Conservation (phyloP, 2,797 vertebrate genomes). For the Crenuchus spilurus region DNA sequence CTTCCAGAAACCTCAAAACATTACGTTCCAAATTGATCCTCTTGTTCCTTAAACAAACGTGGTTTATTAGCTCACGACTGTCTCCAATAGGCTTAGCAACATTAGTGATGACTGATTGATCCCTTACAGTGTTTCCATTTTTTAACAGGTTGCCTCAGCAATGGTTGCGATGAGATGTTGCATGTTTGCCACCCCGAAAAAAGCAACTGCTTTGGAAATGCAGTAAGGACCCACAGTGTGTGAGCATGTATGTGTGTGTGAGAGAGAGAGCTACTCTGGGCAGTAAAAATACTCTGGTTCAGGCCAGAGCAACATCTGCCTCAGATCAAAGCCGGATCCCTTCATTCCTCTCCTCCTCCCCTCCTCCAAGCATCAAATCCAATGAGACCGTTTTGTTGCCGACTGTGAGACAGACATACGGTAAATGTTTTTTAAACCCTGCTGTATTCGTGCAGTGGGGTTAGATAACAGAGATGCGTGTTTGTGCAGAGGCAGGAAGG, state of each 20-base stretch:
- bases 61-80: constrained; percentile 44
- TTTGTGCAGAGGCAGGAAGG: constrained; percentile 51
- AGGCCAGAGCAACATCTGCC: constrained; percentile 62
- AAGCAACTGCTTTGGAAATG: constrained; percentile 51
- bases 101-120: constrained; percentile 30
- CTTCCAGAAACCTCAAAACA: constrained; percentile 46
- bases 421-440: constrained; percentile 45
- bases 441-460: constrained; percentile 44
- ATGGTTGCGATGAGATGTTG: constrained; percentile 43
- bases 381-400: constrained; percentile 48
- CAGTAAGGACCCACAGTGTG: constrained; percentile 45
- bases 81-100: constrained; percentile 44
- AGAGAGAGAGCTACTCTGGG: constrained; percentile 25
- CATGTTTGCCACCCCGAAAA: constrained; percentile 45
- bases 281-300: constrained; percentile 33
- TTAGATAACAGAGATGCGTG: constrained; percentile 47
- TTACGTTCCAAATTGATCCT: constrained; percentile 45
- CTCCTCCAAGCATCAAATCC: constrained; percentile 44
- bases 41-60: constrained; percentile 54
- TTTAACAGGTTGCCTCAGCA: constrained; percentile 36
- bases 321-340: constrained; percentile 61
- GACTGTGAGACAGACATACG: constrained; percentile 41
- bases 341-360: constrained; percentile 36
- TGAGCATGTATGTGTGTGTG: no score
- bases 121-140: constrained; percentile 25